phyloP scores from a whole-genome alignment of 1,140 invertebrate species.

The Parapsyche elsis region DNA sequence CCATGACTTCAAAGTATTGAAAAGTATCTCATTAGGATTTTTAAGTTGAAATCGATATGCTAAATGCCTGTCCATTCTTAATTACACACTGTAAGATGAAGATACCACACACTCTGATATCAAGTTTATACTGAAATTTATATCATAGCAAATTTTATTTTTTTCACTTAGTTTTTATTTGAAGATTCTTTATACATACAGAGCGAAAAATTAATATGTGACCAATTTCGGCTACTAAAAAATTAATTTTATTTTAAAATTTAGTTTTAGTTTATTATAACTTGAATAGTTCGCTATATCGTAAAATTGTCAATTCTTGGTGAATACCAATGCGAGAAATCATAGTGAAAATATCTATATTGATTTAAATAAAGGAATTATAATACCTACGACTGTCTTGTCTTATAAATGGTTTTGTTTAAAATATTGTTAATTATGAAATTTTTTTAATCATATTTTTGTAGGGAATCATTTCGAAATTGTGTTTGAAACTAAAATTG shows the following conservation, averaged over 20 bases:
- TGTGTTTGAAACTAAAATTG: neutral
- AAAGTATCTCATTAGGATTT: conserved; percentile 30
- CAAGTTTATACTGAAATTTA: no score
- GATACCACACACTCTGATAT: no score
- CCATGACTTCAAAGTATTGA: conserved; percentile 8
- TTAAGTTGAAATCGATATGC: conserved; percentile 2
- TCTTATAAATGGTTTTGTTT: neutral
- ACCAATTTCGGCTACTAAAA: neutral
- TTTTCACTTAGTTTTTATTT: no score
- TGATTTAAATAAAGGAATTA: no score
- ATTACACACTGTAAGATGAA: no score
- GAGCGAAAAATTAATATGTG: neutral
- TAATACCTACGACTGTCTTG: neutral
- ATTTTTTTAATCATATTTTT: neutral
- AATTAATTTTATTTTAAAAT: neutral
- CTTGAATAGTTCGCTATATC: neutral
- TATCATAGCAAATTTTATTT: no score
- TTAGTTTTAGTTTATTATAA: conserved; percentile 17
- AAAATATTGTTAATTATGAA: conserved; percentile 1
- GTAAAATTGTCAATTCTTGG: neutral
- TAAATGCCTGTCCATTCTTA: neutral
- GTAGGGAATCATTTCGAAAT: no score
- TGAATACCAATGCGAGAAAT: no score
- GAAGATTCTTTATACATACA: no score
- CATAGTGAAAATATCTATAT: no score